phyloP scores from a whole-genome alignment of 2,113 vertebrate genomes.

The Accipiter cooperii region DNA sequence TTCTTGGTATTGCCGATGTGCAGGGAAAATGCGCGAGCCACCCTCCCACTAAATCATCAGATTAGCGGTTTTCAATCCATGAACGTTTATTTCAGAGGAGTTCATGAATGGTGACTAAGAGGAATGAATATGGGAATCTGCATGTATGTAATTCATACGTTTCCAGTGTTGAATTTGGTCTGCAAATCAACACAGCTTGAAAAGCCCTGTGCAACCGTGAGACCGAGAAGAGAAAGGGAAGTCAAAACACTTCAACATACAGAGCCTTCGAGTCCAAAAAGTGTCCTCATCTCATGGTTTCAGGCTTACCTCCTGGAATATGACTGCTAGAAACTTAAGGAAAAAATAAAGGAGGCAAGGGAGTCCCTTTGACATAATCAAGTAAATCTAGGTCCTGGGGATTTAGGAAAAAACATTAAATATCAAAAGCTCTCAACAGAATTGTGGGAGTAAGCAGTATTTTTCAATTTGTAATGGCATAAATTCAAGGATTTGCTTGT shows the following conservation, averaged over 20 bases:
- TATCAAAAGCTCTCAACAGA: background rate
- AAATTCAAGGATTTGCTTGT: background rate
- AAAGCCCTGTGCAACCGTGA: background rate
- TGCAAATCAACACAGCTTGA: background rate
- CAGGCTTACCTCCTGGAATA: background rate
- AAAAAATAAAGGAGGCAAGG: background rate
- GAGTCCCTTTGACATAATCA: background rate
- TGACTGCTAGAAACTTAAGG: background rate
- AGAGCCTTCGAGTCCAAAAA: background rate
- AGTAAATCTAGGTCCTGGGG: background rate
- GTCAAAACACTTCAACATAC: background rate
- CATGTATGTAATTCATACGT: background rate
- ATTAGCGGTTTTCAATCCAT: background rate
- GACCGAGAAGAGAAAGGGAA: background rate
- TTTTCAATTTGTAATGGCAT: background rate
- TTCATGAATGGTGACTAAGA: background rate
- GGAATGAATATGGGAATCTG: background rate
- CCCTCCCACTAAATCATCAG: background rate
- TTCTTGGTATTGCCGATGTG: background rate
- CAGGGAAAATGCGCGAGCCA: background rate
- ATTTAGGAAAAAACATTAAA: background rate
- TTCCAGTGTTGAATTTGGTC: background rate
- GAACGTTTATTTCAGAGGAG: background rate
- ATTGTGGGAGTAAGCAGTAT: background rate
- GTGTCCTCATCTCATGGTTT: background rate